phyloP scores from a whole-genome alignment of 2,797 vertebrate species.

The Dipus sagitta region DNA sequence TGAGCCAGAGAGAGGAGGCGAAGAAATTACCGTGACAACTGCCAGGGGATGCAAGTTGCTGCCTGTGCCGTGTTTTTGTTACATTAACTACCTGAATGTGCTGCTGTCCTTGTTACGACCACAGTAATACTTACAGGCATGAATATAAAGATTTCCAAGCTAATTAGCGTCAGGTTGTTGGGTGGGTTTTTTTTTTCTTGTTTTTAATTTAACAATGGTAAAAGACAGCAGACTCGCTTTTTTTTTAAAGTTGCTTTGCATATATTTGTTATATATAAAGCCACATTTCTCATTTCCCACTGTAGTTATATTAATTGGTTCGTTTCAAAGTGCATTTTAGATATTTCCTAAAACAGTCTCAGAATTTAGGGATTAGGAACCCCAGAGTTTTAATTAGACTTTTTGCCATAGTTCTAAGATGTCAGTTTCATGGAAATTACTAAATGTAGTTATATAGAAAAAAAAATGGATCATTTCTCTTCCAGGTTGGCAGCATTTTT shows the following conservation, averaged over 20 bases:
- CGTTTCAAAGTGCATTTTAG: slow-evolving; percentile 30
- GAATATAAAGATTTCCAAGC: slow-evolving; percentile 60
- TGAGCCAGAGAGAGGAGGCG: slow-evolving; percentile 10
- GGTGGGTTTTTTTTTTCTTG: background rate
- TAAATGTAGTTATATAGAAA: slow-evolving; percentile 60
- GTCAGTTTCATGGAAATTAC: slow-evolving; percentile 69
- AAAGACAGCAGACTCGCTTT: slow-evolving; percentile 55
- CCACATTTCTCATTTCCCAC: slow-evolving; percentile 52
- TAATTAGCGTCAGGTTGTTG: slow-evolving; percentile 35
- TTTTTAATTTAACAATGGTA: slow-evolving; percentile 9
- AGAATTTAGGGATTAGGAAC: slow-evolving; percentile 68
- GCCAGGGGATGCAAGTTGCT: slow-evolving; percentile 74
- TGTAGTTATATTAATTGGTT: slow-evolving; percentile 58
- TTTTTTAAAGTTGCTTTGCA: slow-evolving; percentile 64
- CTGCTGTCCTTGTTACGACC: slow-evolving; percentile 55
- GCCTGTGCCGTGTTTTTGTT: slow-evolving; percentile 73
- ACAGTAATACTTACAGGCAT: slow-evolving; percentile 57
- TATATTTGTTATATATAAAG: slow-evolving; percentile 7
- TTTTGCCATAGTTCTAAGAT: slow-evolving; percentile 66
- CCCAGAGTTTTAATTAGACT: slow-evolving; percentile 60
- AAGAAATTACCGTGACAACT: slow-evolving; percentile 77
- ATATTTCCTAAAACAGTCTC: slow-evolving; percentile 55
- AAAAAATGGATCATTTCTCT: slow-evolving; percentile 57
- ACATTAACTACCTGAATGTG: slow-evolving; percentile 68
- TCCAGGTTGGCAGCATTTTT: slow-evolving; percentile 64